Evolutionary conservation across 2,797 vertebrate species (phyloP).

Genomic region (Perodicticus potto): DNA sequence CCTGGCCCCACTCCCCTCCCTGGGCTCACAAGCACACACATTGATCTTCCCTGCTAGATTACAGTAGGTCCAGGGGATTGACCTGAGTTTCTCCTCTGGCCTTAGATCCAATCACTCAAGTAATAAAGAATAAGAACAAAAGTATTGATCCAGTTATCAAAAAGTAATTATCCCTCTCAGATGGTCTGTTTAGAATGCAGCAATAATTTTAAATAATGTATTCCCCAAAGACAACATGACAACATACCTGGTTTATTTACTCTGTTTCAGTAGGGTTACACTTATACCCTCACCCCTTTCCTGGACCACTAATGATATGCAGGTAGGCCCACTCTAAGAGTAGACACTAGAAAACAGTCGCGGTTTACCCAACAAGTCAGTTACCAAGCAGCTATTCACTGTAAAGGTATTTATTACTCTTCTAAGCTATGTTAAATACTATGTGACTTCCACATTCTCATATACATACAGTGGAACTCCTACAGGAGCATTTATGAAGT

Average conservation of each 20-base stretch:
- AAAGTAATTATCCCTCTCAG: slow-evolving; percentile 60
- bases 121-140: slow-evolving; percentile 44
- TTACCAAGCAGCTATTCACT: background rate
- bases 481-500: background rate
- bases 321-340: background rate
- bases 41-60: slow-evolving; percentile 23
- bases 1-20: background rate
- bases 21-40: background rate
- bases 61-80: background rate
- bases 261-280: slow-evolving; percentile 8
- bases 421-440: background rate
- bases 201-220: slow-evolving; percentile 41
- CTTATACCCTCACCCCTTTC: background rate
- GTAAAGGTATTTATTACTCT: background rate
- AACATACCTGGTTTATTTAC: background rate
- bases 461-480: background rate
- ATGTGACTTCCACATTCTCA: background rate
- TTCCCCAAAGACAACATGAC: slow-evolving; percentile 14
- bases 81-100: slow-evolving; percentile 64
- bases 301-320: background rate
- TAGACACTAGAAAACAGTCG: background rate
- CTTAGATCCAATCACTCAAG: slow-evolving; percentile 45
- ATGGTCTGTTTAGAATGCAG: slow-evolving; percentile 62
- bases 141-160: slow-evolving; percentile 75
- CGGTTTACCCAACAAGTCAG: background rate